A percentile compares a stretch with the other conserved stretches of the same genome.
Evolutionary conservation across 2,888 invertebrate species (phyloP).

Genomic region (Oeneis ivallda): DNA sequence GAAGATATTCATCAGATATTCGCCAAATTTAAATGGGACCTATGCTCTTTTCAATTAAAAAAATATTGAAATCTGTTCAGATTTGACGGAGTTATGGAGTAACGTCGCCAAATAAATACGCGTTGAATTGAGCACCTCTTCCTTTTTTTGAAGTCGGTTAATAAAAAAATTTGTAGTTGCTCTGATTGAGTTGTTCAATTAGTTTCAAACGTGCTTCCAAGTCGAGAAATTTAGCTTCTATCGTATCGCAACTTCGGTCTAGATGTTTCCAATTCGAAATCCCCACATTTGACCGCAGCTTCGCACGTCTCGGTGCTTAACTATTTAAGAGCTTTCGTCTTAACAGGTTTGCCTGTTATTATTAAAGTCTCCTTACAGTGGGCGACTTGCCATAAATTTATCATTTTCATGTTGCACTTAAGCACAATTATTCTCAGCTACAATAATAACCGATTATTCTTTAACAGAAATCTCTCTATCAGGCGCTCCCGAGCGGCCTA

Average conservation of each 20-base stretch:
- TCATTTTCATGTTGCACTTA: background rate
- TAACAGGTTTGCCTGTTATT: slow-evolving; percentile 24
- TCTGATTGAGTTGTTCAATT: slow-evolving; percentile 23
- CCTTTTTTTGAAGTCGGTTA: no score
- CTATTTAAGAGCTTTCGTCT: slow-evolving; percentile 31
- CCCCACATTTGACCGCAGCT: slow-evolving; percentile 25
- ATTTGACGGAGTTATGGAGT: no score
- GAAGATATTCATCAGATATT: no score
- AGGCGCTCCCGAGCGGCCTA: no score
- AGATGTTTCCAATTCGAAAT: slow-evolving; percentile 21
- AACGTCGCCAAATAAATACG: no score
- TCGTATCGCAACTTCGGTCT: slow-evolving; percentile 10
- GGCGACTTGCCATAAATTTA: slow-evolving; percentile 15
- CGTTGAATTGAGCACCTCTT: no score
- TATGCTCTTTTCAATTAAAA: no score
- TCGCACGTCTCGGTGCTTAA: slow-evolving; percentile 30
- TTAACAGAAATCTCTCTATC: background rate
- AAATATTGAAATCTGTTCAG: no score
- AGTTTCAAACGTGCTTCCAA: slow-evolving; percentile 19
- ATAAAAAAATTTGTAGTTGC: no score
- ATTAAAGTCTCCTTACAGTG: slow-evolving; percentile 22
- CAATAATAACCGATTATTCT: background rate
- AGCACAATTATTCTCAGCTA: background rate
- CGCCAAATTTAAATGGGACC: no score
- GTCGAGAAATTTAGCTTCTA: slow-evolving; percentile 2